These are phyloP conservation scores for Nothoprocta perdicaria DNA, from an alignment of 2,113 vertebrate species.

Conservation along the genomic window DNA sequence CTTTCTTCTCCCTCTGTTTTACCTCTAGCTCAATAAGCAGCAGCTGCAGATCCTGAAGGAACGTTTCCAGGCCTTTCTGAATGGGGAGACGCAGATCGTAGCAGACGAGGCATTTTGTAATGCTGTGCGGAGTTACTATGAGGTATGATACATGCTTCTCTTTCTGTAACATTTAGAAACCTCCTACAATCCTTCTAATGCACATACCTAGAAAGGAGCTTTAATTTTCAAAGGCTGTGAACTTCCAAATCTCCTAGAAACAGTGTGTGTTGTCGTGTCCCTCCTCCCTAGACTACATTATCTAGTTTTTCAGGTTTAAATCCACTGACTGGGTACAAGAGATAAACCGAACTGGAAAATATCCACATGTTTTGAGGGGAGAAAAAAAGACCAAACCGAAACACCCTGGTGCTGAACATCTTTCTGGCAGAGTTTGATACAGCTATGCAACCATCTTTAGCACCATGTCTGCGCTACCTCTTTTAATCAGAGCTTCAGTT, in stretches of 20 bases:
- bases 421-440: slow-evolving; percentile 48
- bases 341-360: slow-evolving; percentile 61
- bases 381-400: not conserved
- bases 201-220: not conserved
- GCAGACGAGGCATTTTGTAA: slow-evolving; percentile 98
- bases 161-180: not conserved
- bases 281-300: not conserved
- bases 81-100: slow-evolving; percentile 92
- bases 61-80: slow-evolving; percentile 91
- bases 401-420: not conserved
- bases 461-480: slow-evolving; percentile 33
- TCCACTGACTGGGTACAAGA: slow-evolving; percentile 40
- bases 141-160: slow-evolving; percentile 80
- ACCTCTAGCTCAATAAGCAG: slow-evolving; percentile 91
- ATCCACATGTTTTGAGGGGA: slow-evolving; percentile 3
- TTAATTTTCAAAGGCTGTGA: not conserved
- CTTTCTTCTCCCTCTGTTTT: not conserved
- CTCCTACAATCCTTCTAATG: not conserved
- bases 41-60: slow-evolving; percentile 92
- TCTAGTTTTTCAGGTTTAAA: slow-evolving; percentile 39
- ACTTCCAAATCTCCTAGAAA: slow-evolving; percentile 23
- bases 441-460: slow-evolving; percentile 50
- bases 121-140: slow-evolving; percentile 92
- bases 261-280: not conserved
- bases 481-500: slow-evolving; percentile 56